Base-by-base conservation (phyloP, 2,797 vertebrate genomes). In the Miichthys miiuy region DNA sequence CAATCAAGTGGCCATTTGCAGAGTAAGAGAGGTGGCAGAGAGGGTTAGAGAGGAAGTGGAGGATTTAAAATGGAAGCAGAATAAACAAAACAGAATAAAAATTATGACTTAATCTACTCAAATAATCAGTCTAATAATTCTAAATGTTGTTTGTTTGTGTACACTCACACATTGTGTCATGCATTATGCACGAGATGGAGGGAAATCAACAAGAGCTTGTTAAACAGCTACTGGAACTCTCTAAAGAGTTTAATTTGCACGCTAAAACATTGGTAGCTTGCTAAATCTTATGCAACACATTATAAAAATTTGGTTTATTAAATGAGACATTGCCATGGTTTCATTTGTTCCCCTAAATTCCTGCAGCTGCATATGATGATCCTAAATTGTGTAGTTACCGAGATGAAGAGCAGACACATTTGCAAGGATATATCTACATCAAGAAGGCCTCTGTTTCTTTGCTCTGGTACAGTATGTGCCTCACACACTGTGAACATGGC, bases 31-130 rank as follows among this genome's bases (percentile, higher is more conserved):
- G 11, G 18, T 56, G 11, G 10, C 64, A 16, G 41, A 10, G n/a
- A 71, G 21, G 27, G 50, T 75, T n/a, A 67, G 60, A 54, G 8
- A 21, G 9, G 21, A 9, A 23, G 21, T 5, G 11, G 4, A 12
- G 54, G 52, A 52, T 77, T 66, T 67, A 52, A 69, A 82, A 72
- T 51, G 0, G 17, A 21, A 62, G 3, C 27, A 34, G 1, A 41
- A 6, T 2, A 13, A 44, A 77, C 6, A 44, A 52, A 6, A 55
- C 34, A 48, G 6, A 50, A 38, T 38, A 6, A 30, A 48, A 11
- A 17, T 3, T 2, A 17, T 14, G 11, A 55, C 50, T 23, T 23
- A 18, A 54, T 0, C 25, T 47, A 6, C 7, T 20, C 47, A 0
- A 4, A 68, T 44, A 52, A 47, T 58, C 9, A 2, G 16, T 65